Evolutionary conservation across 2,888 invertebrate genomes (phyloP).

Genomic region (Rhaphigaster nebulosa): DNA sequence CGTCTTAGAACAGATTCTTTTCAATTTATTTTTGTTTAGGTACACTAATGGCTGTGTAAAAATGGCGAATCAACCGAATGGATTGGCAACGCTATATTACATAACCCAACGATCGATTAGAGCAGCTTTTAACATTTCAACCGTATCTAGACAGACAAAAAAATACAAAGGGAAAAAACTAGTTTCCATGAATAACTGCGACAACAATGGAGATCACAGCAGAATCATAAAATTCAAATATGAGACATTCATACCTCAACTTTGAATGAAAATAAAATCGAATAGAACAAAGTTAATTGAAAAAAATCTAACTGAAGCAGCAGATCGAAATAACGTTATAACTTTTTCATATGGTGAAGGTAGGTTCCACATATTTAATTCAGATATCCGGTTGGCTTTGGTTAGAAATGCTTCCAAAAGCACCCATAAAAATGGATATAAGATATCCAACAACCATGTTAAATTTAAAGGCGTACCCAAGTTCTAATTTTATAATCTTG

Average conservation of each 20-base stretch:
- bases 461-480: no score
- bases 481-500: no score
- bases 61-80: background rate
- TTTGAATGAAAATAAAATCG: no score
- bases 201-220: background rate
- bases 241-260: background rate
- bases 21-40: background rate
- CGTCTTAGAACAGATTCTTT: background rate
- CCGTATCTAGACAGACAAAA: slow-evolving; percentile 8
- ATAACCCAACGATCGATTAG: slow-evolving; percentile 28
- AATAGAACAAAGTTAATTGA: no score
- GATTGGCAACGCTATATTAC: slow-evolving; percentile 28
- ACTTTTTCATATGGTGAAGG: no score
- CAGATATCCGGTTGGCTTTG: no score
- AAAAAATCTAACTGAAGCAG: no score
- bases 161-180: background rate
- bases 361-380: no score
- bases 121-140: slow-evolving; percentile 22
- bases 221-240: background rate
- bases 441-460: no score
- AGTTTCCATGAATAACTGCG: background rate
- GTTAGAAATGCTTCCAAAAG: no score
- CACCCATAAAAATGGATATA: no score
- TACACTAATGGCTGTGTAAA: background rate
- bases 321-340: no score